Evolutionary conservation across 2,888 invertebrate genomes (phyloP), one percentile per base, ranked within the genome.

Genomic region (Steinernema scapterisci): DNA sequence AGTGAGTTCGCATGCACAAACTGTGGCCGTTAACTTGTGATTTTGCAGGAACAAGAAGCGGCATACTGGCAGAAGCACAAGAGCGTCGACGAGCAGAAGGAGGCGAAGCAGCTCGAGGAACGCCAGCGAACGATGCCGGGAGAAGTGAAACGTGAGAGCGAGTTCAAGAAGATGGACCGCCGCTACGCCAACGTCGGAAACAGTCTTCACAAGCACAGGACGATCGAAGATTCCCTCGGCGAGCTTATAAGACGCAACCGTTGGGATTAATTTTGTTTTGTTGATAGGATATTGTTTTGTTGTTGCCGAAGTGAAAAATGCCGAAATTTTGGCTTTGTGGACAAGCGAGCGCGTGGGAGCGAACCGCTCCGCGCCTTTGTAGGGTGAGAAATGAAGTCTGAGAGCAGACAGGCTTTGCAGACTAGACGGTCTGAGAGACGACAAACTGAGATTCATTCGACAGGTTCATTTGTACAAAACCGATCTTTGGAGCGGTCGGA

Each of bases 141-240:
- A 48, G 78, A 81, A 23, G 73, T 74, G 51, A 81, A 81, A 54
- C 23, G 48, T 19, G 38, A 74, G 23, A 72, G 45, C 13, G 75
- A 27, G 19, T 45, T 78, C 63, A 75, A 76, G 43, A 71, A 75
- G 5, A 71, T 74, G 9, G 71, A 72, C 51, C 77, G 77, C 48
- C 63, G 73, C 23, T 45, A 48, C 19, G 87, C 80, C 16, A 87
- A 87, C 73, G 76, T 85, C 52, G 87, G 87, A 72, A 87, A 87
- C 71, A 75, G 83, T 63, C 78, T 87, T 25, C 87, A 87, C 75
- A 56, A 74, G 13, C 84, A 84, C 73, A 73, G 79, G 27, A 86
- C 87, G 19, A 81, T 87, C 43, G 87, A 87, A 75, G 83, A 85
- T 52, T 77, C 82, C 2, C 72, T 87, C 43, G 73, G 79, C 2